phyloP scores from a whole-genome alignment of 2,797 vertebrate species.

The Brachymystax lenok region DNA sequence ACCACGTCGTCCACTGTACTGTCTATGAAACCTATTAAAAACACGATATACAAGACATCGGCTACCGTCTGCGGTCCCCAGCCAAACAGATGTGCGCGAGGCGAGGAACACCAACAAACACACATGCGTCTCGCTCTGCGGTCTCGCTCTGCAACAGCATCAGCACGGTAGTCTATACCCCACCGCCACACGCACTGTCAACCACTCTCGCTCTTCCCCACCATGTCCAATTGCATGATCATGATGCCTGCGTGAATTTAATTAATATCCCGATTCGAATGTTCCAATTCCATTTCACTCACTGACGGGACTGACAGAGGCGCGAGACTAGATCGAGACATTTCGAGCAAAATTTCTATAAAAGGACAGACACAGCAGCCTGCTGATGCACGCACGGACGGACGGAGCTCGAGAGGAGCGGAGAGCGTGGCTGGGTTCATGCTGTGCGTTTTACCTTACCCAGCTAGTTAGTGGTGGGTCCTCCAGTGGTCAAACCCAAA shows the following conservation, averaged over 20 bases:
- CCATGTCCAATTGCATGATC: background rate
- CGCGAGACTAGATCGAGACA: background rate
- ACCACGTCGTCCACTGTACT: background rate
- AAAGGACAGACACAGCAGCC: background rate
- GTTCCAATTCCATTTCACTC: background rate
- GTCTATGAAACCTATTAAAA: background rate
- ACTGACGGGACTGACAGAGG: background rate
- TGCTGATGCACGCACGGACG: background rate
- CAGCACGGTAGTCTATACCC: background rate
- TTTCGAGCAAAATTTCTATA: background rate
- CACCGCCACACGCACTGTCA: background rate
- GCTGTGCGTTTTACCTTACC: slow-evolving; percentile 46
- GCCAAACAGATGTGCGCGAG: slow-evolving; percentile 21
- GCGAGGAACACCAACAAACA: slow-evolving; percentile 17
- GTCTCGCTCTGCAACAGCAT: slow-evolving; percentile 3
- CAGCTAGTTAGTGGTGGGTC: slow-evolving; percentile 24
- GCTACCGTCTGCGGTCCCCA: background rate
- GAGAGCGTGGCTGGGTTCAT: background rate
- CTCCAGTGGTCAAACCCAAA: slow-evolving; percentile 32
- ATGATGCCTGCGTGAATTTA: background rate
- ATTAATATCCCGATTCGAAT: background rate
- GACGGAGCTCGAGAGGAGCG: background rate
- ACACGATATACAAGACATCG: background rate
- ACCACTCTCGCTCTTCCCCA: background rate
- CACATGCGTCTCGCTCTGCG: background rate